Base-by-base conservation (phyloP, 2,113 vertebrate genomes). In the Lophius piscatorius region DNA sequence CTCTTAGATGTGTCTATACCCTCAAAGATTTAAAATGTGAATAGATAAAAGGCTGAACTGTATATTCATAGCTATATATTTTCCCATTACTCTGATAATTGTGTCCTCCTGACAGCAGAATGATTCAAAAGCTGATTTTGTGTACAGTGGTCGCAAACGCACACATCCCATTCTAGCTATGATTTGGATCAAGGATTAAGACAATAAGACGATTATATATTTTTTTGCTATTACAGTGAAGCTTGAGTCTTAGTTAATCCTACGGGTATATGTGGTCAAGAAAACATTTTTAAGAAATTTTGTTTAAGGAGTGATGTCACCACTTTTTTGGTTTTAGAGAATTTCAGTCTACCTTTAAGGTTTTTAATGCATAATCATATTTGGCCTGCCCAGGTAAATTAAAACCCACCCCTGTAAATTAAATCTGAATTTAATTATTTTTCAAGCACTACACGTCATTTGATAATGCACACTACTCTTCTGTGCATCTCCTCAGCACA, bases 181-280 rank as follows among this genome's bases (percentile, higher is more conserved):
- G 40, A 70, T 74, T 45, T 46, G 38, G 50, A 34, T 50, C 50
- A 33, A 47, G 59, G 70, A 69, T 74, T 57, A 69, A 23, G 17
- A 14, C 22, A 47, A 34, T 63, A 56, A 68, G 28, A 42, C 17
- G 33, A 54, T 65, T 60, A 41, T 49, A 48, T 33, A 6, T 36
- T 50, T 40, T 48, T 16, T 20, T 7, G 58, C 17, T 34, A 26
- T 24, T 26, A 64, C 47, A 12, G 23, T 52, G 21, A 52, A 49
- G 46, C 38, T 17, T 13, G 49, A 42, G n/a, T 48, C 29, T 18
- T 6, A 17, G 20, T 34, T 47, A 34, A 36, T 63, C 26, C 35
- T 2, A 26, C 28, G 28, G 20, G 18, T 20, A 22, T 12, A 16
- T 18, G 9, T 1, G 34, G 46, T 40, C 29, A 41, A 45, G 67